Conservation (phyloP, 2,113 vertebrate species). For the Corythoichthys haematopterus region DNA sequence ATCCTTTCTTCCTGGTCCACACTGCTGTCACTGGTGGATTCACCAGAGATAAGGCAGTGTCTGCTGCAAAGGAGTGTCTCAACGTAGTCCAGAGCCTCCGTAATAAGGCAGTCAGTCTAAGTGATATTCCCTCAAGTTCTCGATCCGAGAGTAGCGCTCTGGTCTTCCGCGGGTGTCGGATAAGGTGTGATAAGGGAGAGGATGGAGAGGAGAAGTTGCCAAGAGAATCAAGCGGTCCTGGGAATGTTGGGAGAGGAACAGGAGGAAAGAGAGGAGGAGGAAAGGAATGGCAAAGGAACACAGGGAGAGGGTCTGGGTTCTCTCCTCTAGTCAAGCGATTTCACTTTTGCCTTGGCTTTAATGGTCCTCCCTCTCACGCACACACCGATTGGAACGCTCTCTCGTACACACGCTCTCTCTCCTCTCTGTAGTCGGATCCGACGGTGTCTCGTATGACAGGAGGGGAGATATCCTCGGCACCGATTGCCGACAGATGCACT, state of each 20-base stretch:
- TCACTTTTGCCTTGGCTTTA: slow-evolving; percentile 53
- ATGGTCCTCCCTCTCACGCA: slow-evolving; percentile 52
- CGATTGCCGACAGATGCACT: slow-evolving; percentile 61
- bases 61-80: slow-evolving; percentile 21
- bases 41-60: slow-evolving; percentile 40
- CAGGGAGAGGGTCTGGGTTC: slow-evolving; percentile 53
- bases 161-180: slow-evolving; percentile 30
- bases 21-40: slow-evolving; percentile 36
- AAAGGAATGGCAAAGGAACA: slow-evolving; percentile 59
- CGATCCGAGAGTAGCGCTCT: slow-evolving; percentile 29
- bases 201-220: slow-evolving; percentile 38
- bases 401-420: slow-evolving; percentile 31
- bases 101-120: slow-evolving; percentile 31
- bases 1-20: slow-evolving; percentile 39
- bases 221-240: slow-evolving; percentile 52
- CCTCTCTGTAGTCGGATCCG: slow-evolving; percentile 45
- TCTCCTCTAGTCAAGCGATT: slow-evolving; percentile 63
- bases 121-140: slow-evolving; percentile 59
- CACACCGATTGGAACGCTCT: slow-evolving; percentile 44
- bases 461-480: slow-evolving; percentile 57
- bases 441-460: slow-evolving; percentile 54
- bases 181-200: slow-evolving; percentile 33
- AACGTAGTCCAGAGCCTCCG: slow-evolving; percentile 33
- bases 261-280: slow-evolving; percentile 44
- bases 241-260: slow-evolving; percentile 48